Conservation (phyloP, 2,113 vertebrate species). For the Paramormyrops kingsleyae region DNA sequence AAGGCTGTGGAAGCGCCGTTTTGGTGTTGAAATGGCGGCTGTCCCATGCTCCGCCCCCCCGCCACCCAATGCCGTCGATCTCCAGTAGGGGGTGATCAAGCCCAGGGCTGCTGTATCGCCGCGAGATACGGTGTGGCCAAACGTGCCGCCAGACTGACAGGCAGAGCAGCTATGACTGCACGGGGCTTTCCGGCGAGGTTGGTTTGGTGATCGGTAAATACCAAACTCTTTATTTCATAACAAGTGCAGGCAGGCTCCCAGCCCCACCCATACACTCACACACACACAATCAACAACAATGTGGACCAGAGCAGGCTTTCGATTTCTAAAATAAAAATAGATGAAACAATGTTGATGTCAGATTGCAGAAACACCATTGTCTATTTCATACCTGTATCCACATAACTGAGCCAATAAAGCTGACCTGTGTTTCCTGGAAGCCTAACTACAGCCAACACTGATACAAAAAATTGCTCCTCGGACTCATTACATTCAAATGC, state of each 20-base stretch:
- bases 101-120: background rate
- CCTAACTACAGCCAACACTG: background rate
- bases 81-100: constrained; percentile 11
- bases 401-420: background rate
- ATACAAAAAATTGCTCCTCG: background rate
- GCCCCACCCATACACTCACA: background rate
- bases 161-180: background rate
- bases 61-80: background rate
- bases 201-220: background rate
- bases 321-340: background rate
- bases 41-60: background rate
- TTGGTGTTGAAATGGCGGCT: background rate
- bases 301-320: background rate
- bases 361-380: background rate
- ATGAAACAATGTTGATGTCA: background rate
- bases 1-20: background rate
- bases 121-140: background rate
- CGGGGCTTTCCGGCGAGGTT: background rate
- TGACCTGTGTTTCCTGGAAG: background rate
- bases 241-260: background rate
- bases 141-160: background rate
- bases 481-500: background rate
- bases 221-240: background rate
- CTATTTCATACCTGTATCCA: background rate
- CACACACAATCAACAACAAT: background rate